Base-by-base conservation (phyloP, 2,113 vertebrate species). In the Toxotes jaculatrix region DNA sequence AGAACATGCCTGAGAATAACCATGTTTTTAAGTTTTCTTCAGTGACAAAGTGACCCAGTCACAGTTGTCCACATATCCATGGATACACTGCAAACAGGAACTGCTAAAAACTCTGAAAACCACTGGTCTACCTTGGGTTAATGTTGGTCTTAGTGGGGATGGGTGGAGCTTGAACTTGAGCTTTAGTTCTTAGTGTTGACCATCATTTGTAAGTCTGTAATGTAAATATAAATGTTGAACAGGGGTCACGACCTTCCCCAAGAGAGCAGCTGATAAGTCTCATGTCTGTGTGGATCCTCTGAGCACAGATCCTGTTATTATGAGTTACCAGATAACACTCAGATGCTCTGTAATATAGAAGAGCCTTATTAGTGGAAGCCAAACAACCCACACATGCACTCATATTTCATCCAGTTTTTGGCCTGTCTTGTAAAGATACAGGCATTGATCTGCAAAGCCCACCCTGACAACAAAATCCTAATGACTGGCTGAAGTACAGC, bases 401-500 rank as follows among this genome's bases (percentile, higher is more conserved):
- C 72, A 61, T 69, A 57, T 81, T 84, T 60, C 23, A 45, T 62
- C n/a, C 47, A 12, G 70, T 19, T 49, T 59, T 19, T 67, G 36
- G 40, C 38, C 31, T 23, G 10, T 83, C n/a, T 5, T 61, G n/a
- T 40, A 53, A 42, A 38, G 31, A 75, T 21, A 61, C 7, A 0
- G 63, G 62, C 61, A 86, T 56, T 73, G 80, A 84, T 83, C 62
- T 70, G 60, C 31, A 68, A 61, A 78, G 59, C n/a, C 40, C 19
- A 53, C 32, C 36, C 65, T 67, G 75, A 71, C 45, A 40, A 32
- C 12, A 27, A 63, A 59, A 64, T 43, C 64, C 10, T 61, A 71
- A 85, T 84, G 61, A 75, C 12, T 32, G 19, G 45, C 51, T 81
- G 47, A 78, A 62, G 40, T 27, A 40, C 14, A 62, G 63, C 60